Percentiles rank a stretch among this genome's conserved stretches.
Evolutionary conservation across 2,113 vertebrate genomes (phyloP).

Genomic region (Halichoeres trimaculatus): DNA sequence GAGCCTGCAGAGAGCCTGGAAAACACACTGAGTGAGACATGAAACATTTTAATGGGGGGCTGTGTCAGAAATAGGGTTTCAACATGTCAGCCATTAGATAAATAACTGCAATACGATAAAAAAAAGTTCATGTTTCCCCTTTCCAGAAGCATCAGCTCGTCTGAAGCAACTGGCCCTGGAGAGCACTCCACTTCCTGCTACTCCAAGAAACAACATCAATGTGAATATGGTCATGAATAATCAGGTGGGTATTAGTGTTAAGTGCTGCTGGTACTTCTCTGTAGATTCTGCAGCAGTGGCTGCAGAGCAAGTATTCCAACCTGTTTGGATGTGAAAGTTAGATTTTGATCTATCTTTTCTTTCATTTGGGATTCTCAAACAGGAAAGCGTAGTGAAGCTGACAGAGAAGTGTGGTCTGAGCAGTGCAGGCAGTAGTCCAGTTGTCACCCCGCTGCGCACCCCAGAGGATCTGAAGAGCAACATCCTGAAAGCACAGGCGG

Average conservation of each 20-base stretch:
- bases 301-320: background rate
- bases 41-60: background rate
- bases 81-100: background rate
- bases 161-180: conserved; percentile 89
- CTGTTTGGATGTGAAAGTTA: background rate
- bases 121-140: conserved; percentile 9
- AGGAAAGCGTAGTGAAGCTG: conserved; percentile 92
- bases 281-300: background rate
- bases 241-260: conserved; percentile 83
- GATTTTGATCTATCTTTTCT: too few species aligned
- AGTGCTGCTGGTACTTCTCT: background rate
- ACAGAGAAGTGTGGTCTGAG: conserved; percentile 90
- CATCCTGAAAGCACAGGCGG: conserved; percentile 92
- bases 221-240: conserved; percentile 88
- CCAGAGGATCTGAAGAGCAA: conserved; percentile 94
- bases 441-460: conserved; percentile 68
- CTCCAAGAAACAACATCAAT: conserved; percentile 79
- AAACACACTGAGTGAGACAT: background rate
- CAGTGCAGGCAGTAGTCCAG: conserved; percentile 86
- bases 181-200: conserved; percentile 17
- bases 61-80: background rate
- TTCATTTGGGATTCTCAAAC: background rate
- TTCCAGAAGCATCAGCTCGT: conserved; percentile 85
- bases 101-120: background rate
- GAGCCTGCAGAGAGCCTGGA: conserved; percentile 61